These are phyloP conservation scores for Lamprologus sp. DNA, from an alignment of 2,113 vertebrate genomes.

Conservation along the genomic window DNA sequence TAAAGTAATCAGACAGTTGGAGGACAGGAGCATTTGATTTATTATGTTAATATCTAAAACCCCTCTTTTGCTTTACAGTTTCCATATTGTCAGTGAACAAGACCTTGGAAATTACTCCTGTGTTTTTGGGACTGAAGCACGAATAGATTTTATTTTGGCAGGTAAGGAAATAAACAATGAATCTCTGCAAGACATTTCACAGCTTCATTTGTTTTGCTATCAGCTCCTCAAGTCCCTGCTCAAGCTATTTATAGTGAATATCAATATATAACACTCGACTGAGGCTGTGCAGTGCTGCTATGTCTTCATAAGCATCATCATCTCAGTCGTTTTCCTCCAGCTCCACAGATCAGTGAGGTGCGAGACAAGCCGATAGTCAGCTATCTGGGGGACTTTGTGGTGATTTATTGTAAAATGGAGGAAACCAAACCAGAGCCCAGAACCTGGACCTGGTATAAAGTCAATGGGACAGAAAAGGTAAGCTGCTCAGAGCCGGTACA, in stretches of 20 bases:
- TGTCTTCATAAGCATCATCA: not conserved
- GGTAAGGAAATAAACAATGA: constrained; percentile 27
- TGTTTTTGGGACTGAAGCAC: constrained; percentile 45
- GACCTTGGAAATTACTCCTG: constrained; percentile 65
- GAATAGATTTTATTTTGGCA: constrained; percentile 54
- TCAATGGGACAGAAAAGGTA: constrained; percentile 62
- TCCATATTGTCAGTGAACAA: constrained; percentile 37
- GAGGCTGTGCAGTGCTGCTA: not conserved
- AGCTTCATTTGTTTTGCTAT: not conserved
- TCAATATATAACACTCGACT: not conserved
- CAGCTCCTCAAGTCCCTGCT: not conserved
- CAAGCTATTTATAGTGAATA: not conserved
- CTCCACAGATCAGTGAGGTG: constrained; percentile 46
- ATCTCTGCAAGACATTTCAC: not conserved
- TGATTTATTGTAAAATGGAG: constrained; percentile 55
- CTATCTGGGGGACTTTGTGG: constrained; percentile 59
- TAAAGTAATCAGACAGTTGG: not conserved
- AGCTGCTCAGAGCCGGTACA: not conserved
- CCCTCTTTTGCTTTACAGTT: constrained; percentile 20
- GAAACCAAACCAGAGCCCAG: constrained; percentile 21
- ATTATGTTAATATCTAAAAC: not conserved
- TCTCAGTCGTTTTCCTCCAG: not conserved
- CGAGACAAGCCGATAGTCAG: constrained; percentile 64
- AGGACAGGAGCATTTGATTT: not conserved
- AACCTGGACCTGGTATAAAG: constrained; percentile 64